phyloP scores from a whole-genome alignment of 2,113 vertebrate species.

The Mus pahari region DNA sequence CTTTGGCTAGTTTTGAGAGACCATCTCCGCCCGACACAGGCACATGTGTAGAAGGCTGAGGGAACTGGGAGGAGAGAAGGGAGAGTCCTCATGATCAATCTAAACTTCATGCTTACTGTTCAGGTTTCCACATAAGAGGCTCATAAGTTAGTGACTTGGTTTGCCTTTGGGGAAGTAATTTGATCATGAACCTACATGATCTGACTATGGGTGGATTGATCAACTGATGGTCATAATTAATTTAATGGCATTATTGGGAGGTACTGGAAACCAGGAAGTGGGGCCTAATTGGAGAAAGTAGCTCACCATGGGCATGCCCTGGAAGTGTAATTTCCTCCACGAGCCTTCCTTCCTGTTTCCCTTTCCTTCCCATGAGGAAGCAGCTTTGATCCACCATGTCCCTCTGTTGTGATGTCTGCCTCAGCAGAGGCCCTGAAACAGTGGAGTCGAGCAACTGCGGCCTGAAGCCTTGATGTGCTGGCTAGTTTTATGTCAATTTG shows the following conservation, averaged over 20 bases:
- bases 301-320: not conserved
- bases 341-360: not conserved
- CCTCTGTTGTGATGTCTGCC: not conserved
- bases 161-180: not conserved
- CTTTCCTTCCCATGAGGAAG: not conserved
- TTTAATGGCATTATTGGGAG: not conserved
- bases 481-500: not conserved
- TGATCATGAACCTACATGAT: not conserved
- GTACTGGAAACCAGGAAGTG: not conserved
- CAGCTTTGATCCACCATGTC: not conserved
- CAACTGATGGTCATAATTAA: not conserved
- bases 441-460: not conserved
- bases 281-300: not conserved
- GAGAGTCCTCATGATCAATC: not conserved
- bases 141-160: not conserved
- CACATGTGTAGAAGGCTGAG: constrained; percentile 17
- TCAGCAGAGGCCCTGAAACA: not conserved
- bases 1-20: constrained; percentile 31
- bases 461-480: not conserved
- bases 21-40: not conserved
- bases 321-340: not conserved
- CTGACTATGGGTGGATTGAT: not conserved
- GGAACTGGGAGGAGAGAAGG: not conserved
- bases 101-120: not conserved
- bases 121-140: not conserved